Evolutionary conservation across 2,797 vertebrate genomes (phyloP).

Genomic region (Malacoctenus gilli): DNA sequence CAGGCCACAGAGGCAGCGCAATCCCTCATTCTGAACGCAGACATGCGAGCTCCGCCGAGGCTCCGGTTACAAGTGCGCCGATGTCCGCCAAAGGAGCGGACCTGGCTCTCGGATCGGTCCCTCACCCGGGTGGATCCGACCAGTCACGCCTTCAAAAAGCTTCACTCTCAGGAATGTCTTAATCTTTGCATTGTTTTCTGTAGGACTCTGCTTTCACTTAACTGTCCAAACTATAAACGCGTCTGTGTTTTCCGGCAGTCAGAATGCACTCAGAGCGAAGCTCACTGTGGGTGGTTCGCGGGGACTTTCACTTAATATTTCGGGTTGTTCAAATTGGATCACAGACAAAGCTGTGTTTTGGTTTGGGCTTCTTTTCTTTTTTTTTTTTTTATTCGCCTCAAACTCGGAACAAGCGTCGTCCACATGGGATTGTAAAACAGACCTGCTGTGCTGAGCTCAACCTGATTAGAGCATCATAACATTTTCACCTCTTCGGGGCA

Average conservation of each 20-base stretch:
- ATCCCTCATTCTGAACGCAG: conserved; percentile 69
- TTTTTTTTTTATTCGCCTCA: conserved; percentile 20
- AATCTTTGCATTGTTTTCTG: background rate
- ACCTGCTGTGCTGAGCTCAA: conserved; percentile 26
- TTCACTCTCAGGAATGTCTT: background rate
- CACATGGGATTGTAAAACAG: conserved; percentile 21
- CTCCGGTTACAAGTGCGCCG: conserved; percentile 33
- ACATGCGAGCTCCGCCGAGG: conserved; percentile 44
- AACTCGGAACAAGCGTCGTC: conserved; percentile 16
- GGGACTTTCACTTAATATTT: conserved; percentile 32
- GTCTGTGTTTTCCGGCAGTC: conserved; percentile 4
- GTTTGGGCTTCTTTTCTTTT: too few species aligned
- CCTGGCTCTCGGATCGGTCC: conserved; percentile 41
- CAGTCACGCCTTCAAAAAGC: conserved; percentile 48
- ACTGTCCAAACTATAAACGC: background rate
- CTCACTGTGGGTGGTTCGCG: conserved; percentile 15
- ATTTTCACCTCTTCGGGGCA: conserved; percentile 30
- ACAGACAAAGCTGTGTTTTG: conserved; percentile 19
- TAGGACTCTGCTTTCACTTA: background rate
- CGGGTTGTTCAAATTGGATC: conserved; percentile 31
- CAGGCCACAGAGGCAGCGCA: conserved; percentile 32
- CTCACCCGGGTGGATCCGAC: too few species aligned
- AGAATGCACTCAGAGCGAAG: conserved; percentile 2
- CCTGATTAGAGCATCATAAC: conserved; percentile 36
- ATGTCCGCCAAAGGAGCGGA: conserved; percentile 48